phyloP scores from a whole-genome alignment of 1,140 invertebrate genomes.

The Sarcophaga bullata region DNA sequence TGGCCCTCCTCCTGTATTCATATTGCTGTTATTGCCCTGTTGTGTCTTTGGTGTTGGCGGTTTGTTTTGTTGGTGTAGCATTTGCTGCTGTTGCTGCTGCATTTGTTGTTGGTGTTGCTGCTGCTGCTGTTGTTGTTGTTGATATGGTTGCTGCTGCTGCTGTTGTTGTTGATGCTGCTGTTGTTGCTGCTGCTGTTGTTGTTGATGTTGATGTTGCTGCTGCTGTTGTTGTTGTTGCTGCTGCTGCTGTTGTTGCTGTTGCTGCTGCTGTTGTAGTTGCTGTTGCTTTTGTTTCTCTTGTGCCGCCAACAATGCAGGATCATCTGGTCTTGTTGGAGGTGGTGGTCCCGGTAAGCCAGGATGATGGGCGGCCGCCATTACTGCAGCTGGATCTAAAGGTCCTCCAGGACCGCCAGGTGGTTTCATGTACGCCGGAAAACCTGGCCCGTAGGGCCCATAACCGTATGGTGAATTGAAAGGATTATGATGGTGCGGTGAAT shows the following conservation, averaged over 20 bases:
- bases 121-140: conserved; percentile 55
- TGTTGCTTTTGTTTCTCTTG: conserved; percentile 55
- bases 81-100: conserved; percentile 46
- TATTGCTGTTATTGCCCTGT: conserved; percentile 48
- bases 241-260: conserved; percentile 49
- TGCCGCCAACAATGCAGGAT: conserved; percentile 51
- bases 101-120: conserved; percentile 50
- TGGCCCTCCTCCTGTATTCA: conserved; percentile 52
- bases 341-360: conserved; percentile 56
- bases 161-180: conserved; percentile 54
- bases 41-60: conserved; percentile 65
- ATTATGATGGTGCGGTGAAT: conserved; percentile 63
- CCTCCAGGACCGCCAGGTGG: conserved; percentile 61
- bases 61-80: conserved; percentile 57
- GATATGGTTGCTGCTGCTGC: conserved; percentile 48
- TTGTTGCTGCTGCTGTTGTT: conserved; percentile 49
- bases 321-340: conserved; percentile 54
- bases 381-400: conserved; percentile 58
- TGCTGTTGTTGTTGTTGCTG: conserved; percentile 47
- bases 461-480: conserved; percentile 65
- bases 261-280: conserved; percentile 47
- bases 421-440: conserved; percentile 61
- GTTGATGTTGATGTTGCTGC: conserved; percentile 46
- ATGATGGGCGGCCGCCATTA: conserved; percentile 61
- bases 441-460: conserved; percentile 63